A percentile compares a stretch with the other conserved stretches of the same genome.
These are phyloP conservation scores for Leuctra nigra DNA, from an alignment of 2,888 invertebrate species.

Conservation along the genomic window DNA sequence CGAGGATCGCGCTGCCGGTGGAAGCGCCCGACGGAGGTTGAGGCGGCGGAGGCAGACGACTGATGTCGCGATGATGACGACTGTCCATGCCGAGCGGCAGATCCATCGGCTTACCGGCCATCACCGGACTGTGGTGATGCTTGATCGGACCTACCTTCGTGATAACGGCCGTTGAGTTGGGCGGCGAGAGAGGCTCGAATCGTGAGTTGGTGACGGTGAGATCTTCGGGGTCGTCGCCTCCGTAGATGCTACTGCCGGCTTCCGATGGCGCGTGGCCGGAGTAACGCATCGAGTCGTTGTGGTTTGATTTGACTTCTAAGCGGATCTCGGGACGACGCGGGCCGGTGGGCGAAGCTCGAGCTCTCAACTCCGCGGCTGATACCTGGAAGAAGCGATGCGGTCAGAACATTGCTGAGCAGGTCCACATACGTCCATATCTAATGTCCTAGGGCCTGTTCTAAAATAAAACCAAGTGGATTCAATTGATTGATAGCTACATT, in stretches of 20 bases:
- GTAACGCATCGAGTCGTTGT: slow-evolving; percentile 33
- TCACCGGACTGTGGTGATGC: slow-evolving; percentile 40
- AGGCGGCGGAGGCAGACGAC: slow-evolving; percentile 33
- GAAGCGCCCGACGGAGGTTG: slow-evolving; percentile 42
- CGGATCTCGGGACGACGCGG: slow-evolving; percentile 58
- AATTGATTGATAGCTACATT: too few relatives aligned
- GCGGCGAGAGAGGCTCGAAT: slow-evolving; percentile 27
- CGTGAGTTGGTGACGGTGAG: slow-evolving; percentile 50
- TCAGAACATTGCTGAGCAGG: too few relatives aligned
- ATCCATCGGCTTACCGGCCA: slow-evolving; percentile 55
- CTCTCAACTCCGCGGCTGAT: slow-evolving; percentile 66
- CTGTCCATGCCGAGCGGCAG: slow-evolving; percentile 48
- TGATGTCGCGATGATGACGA: slow-evolving; percentile 19
- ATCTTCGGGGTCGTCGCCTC: slow-evolving; percentile 78
- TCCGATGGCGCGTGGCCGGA: slow-evolving; percentile 44
- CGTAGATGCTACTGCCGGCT: slow-evolving; percentile 64
- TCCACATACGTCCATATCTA: not conserved
- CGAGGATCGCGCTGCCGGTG: slow-evolving; percentile 70
- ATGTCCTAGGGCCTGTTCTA: too few relatives aligned
- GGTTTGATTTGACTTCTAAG: slow-evolving; percentile 58
- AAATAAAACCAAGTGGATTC: too few relatives aligned
- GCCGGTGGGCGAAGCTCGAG: slow-evolving; percentile 80
- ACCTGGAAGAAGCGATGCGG: slow-evolving; percentile 34
- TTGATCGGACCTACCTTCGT: slow-evolving; percentile 30
- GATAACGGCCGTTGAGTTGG: slow-evolving; percentile 28